A percentile compares a stretch with the other conserved stretches of the same genome.
Conservation (phyloP, 2,797 vertebrate genomes). For the Somateria mollissima region DNA sequence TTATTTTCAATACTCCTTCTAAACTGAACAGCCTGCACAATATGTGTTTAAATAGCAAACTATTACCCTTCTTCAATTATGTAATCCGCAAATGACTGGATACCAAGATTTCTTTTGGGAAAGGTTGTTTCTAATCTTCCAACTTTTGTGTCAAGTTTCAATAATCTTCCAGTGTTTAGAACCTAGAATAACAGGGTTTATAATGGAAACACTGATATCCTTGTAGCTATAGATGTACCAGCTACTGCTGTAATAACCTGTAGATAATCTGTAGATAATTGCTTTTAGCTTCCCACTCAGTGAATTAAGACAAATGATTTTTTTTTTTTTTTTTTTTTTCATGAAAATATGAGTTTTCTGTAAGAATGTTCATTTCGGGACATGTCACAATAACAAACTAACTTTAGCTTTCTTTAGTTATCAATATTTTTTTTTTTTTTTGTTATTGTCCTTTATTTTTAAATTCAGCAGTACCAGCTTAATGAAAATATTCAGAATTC, state of each 20-base stretch:
- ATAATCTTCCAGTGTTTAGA: neutral
- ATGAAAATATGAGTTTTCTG: neutral
- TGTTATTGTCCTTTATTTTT: neutral
- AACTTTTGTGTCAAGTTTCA: neutral
- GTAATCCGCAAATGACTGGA: neutral
- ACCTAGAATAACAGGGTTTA: neutral
- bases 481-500: neutral
- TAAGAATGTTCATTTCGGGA: neutral
- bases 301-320: neutral
- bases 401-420: neutral
- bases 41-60: neutral
- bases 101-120: neutral
- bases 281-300: neutral
- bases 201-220: neutral
- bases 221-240: neutral
- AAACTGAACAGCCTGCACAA: neutral
- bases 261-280: constrained; percentile 16
- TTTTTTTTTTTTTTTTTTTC: constrained; percentile 9
- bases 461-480: neutral
- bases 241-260: neutral
- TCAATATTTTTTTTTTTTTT: neutral
- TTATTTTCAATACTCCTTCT: neutral
- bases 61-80: neutral
- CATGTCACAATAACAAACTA: neutral
- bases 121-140: neutral